Evolutionary conservation across 92 coral and sea anemone species (phyloP).

Genomic region (Epizoanthus stellaris): DNA sequence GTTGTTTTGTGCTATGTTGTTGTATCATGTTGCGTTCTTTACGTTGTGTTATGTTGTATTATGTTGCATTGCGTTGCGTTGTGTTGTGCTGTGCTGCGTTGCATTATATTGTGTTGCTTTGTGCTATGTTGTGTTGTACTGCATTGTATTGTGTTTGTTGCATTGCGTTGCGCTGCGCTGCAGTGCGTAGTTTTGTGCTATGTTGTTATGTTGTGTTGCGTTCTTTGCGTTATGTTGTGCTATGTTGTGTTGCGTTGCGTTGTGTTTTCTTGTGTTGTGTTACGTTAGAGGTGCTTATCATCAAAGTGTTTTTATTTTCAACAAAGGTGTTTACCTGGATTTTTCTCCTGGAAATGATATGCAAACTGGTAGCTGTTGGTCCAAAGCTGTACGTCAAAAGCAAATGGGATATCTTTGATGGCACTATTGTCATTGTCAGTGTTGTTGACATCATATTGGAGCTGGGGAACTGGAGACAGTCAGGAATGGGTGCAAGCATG

Average conservation of each 20-base stretch:
- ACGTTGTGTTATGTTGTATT: neutral
- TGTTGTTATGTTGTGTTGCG: neutral
- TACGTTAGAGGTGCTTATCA: neutral
- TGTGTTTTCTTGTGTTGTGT: neutral
- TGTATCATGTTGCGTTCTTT: neutral
- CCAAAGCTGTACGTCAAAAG: slow-evolving; percentile 46
- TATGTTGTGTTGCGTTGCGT: neutral
- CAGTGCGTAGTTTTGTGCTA: too few relatives aligned
- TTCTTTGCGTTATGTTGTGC: neutral
- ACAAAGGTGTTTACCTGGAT: slow-evolving; percentile 45
- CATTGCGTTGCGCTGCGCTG: too few relatives aligned
- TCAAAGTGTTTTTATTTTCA: neutral
- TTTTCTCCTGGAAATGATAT: slow-evolving; percentile 61
- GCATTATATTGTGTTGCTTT: too few relatives aligned
- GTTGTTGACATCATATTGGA: slow-evolving; percentile 44
- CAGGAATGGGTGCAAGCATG: slow-evolving; percentile 38
- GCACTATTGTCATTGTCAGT: slow-evolving; percentile 53
- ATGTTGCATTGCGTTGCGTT: neutral
- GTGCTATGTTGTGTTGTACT: too few relatives aligned
- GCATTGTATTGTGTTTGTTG: neutral
- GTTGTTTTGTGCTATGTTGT: neutral
- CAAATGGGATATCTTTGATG: slow-evolving; percentile 61
- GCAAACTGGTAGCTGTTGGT: slow-evolving; percentile 55
- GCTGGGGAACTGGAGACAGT: slow-evolving; percentile 9
- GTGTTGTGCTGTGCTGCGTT: too few relatives aligned